Evolutionary conservation across 2,888 invertebrate genomes (phyloP).

Genomic region (Nematopogon swammerdamellus): DNA sequence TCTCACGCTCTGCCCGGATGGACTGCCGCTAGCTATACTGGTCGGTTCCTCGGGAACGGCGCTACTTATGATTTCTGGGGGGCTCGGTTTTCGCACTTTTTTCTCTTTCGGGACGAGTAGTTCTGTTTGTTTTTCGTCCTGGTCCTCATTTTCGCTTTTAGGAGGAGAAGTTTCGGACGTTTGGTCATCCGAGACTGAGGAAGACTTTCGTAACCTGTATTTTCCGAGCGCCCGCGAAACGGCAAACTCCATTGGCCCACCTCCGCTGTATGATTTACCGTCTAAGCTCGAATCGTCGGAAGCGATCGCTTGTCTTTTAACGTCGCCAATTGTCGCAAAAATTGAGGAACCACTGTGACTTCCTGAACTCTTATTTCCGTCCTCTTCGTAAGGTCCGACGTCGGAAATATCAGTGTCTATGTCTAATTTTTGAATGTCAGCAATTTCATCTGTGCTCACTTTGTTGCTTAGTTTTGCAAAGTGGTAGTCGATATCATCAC

Average conservation of each 20-base stretch:
- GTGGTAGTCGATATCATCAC: constrained; percentile 49
- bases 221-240: constrained; percentile 79
- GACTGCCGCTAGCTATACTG: constrained; percentile 60
- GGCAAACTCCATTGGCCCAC: constrained; percentile 79
- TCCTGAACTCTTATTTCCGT: constrained; percentile 58
- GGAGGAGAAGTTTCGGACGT: constrained; percentile 47
- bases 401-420: constrained; percentile 60
- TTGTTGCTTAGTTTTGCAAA: constrained; percentile 51
- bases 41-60: constrained; percentile 46
- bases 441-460: constrained; percentile 47
- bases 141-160: constrained; percentile 25
- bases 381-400: constrained; percentile 55
- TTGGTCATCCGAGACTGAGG: constrained; percentile 68
- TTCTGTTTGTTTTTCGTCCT: constrained; percentile 24
- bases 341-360: constrained; percentile 62
- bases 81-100: constrained; percentile 26
- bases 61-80: constrained; percentile 37
- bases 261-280: constrained; percentile 51
- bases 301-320: constrained; percentile 59
- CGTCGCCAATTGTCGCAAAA: constrained; percentile 74
- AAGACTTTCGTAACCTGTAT: constrained; percentile 71
- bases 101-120: constrained; percentile 25
- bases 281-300: constrained; percentile 61
- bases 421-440: constrained; percentile 49
- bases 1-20: constrained; percentile 60